phyloP scores from a whole-genome alignment of 2,113 vertebrate species.

The Crocuta crocuta region DNA sequence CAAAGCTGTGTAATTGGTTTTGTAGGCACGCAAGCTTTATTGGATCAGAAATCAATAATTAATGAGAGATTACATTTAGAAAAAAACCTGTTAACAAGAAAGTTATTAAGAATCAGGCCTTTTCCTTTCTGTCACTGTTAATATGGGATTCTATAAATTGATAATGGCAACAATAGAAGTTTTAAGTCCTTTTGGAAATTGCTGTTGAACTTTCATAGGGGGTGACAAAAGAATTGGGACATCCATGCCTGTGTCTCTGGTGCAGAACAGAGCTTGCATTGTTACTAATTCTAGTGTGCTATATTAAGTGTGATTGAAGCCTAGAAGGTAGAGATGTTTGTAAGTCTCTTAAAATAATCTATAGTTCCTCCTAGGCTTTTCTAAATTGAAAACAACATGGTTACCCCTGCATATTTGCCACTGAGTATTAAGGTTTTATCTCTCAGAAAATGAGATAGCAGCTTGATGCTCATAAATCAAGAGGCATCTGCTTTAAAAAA shows the following conservation, averaged over 20 bases:
- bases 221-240: not conserved
- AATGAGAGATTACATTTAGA: not conserved
- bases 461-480: slow-evolving; percentile 47
- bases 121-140: not conserved
- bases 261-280: not conserved
- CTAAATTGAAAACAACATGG: slow-evolving; percentile 67
- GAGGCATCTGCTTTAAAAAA: not conserved
- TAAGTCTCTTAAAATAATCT: slow-evolving; percentile 61
- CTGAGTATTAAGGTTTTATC: slow-evolving; percentile 34
- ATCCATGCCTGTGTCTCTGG: not conserved
- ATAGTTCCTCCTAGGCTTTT: slow-evolving; percentile 59
- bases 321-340: slow-evolving; percentile 7
- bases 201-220: not conserved
- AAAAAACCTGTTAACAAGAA: not conserved
- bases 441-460: slow-evolving; percentile 54
- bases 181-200: not conserved
- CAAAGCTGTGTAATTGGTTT: not conserved
- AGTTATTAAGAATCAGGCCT: not conserved
- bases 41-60: slow-evolving; percentile 30
- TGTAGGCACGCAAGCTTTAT: not conserved
- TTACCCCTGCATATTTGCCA: slow-evolving; percentile 43
- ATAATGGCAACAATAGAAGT: not conserved
- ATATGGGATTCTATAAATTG: not conserved
- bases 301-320: slow-evolving; percentile 30
- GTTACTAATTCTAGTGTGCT: not conserved